Evolutionary conservation across 2,888 invertebrate genomes (phyloP).

Genomic region (Aethes cnicana): DNA sequence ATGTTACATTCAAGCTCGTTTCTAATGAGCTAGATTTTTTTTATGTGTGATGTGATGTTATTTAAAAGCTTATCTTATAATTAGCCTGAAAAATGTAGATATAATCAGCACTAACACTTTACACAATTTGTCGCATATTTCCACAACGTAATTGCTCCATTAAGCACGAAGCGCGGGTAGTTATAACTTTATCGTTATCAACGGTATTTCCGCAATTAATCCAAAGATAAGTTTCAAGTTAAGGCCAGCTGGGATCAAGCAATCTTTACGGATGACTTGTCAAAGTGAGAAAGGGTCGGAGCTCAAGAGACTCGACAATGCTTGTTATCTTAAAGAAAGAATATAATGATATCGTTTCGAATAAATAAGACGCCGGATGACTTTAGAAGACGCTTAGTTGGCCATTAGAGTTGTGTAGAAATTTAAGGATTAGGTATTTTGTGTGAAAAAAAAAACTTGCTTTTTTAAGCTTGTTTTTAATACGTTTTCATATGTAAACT

Average conservation of each 20-base stretch:
- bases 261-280: slow-evolving; percentile 82
- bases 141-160: slow-evolving; percentile 40
- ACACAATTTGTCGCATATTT: slow-evolving; percentile 34
- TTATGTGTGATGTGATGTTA: no score
- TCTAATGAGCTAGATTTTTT: no score
- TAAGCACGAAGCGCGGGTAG: slow-evolving; percentile 52
- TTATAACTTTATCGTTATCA: slow-evolving; percentile 74
- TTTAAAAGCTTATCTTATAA: no score
- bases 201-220: slow-evolving; percentile 80
- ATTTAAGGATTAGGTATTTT: no score
- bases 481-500: no score
- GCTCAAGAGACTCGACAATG: slow-evolving; percentile 81
- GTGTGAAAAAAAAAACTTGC: no score
- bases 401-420: slow-evolving; percentile 10
- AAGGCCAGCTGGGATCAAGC: slow-evolving; percentile 80
- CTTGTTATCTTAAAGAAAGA: slow-evolving; percentile 80
- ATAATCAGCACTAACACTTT: no score
- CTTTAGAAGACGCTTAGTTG: slow-evolving; percentile 22
- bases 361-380: slow-evolving; percentile 45
- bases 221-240: slow-evolving; percentile 77
- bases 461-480: no score
- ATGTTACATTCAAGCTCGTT: no score
- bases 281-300: slow-evolving; percentile 80
- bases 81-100: no score
- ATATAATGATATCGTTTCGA: slow-evolving; percentile 78